Conservation (phyloP, 1,140 invertebrate species). For the Bombus ignitus region DNA sequence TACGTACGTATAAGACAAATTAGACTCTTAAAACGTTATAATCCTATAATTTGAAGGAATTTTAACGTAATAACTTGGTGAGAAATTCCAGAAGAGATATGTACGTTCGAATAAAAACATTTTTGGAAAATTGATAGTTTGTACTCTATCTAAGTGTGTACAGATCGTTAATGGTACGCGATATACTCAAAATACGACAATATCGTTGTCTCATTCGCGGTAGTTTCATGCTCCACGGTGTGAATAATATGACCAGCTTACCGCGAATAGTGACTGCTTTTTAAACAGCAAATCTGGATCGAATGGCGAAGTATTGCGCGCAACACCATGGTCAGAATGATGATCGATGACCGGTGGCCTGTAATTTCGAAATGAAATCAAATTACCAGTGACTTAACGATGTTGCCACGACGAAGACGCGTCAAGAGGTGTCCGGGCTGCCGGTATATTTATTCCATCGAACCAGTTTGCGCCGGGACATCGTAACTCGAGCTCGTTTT, state of each 20-base stretch:
- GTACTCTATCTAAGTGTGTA: background rate
- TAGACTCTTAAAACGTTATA: no score
- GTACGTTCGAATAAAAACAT: background rate
- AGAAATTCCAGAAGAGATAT: no score
- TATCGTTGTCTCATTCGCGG: background rate
- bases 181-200: background rate
- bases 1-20: no score
- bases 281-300: background rate
- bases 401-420: slow-evolving; percentile 43
- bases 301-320: slow-evolving; percentile 5
- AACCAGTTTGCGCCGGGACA: slow-evolving; percentile 50
- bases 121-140: background rate
- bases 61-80: no score
- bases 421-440: slow-evolving; percentile 10
- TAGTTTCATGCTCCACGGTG: background rate
- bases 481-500: slow-evolving; percentile 46
- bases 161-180: background rate
- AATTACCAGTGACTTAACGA: slow-evolving; percentile 48
- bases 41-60: no score
- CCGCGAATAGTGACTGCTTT: slow-evolving; percentile 1
- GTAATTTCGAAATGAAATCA: slow-evolving; percentile 36
- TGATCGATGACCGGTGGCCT: slow-evolving; percentile 23
- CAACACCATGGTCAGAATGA: background rate
- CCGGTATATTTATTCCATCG: slow-evolving; percentile 40
- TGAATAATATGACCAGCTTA: background rate